phyloP scores from a whole-genome alignment of 2,113 vertebrate genomes.

The Hyla sarda region DNA sequence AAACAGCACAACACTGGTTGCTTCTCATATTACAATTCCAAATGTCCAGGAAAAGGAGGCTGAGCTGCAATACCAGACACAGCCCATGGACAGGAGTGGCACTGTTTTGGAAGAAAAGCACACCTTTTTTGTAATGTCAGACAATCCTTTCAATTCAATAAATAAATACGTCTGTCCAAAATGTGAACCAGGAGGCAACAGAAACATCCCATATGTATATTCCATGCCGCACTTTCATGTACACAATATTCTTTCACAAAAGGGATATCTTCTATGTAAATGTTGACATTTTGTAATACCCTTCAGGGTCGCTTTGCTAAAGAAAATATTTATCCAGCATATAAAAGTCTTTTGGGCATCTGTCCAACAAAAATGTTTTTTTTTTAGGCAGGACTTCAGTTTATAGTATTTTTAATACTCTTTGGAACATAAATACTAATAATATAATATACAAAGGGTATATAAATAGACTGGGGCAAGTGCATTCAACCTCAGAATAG shows the following conservation, averaged over 20 bases:
- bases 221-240: neutral
- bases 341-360: neutral
- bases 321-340: neutral
- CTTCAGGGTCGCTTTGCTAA: neutral
- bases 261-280: neutral
- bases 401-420: neutral
- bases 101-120: neutral
- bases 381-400: neutral
- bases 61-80: neutral
- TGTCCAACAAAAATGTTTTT: neutral
- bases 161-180: neutral
- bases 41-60: neutral
- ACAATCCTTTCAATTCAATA: neutral
- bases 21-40: neutral
- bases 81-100: neutral
- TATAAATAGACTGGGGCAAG: conserved; percentile 5
- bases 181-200: neutral
- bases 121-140: neutral
- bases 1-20: neutral
- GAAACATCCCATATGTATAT: neutral
- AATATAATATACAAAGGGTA: neutral
- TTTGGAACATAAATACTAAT: neutral
- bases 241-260: neutral
- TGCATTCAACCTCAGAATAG: neutral
- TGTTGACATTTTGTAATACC: neutral